A percentile compares a stretch with the other conserved stretches of the same genome.
phyloP scores from a whole-genome alignment of 2,797 vertebrate genomes.

The Prunella strophiata region DNA sequence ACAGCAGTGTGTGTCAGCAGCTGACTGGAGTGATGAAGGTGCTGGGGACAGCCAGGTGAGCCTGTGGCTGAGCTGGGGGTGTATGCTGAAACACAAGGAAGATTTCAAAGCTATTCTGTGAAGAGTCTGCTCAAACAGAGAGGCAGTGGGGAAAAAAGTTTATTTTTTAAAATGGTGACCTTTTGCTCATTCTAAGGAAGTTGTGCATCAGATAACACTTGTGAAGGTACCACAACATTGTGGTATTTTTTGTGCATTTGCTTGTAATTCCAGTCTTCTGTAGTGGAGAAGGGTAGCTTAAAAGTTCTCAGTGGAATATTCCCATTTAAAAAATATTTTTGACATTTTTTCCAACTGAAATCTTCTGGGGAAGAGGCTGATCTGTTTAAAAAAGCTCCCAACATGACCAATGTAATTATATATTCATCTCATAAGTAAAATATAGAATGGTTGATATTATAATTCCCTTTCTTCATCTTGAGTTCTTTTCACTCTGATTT shows the following conservation, averaged over 20 bases:
- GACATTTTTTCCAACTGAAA: background rate
- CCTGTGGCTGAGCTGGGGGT: background rate
- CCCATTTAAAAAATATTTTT: background rate
- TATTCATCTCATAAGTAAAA: background rate
- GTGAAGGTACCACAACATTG: background rate
- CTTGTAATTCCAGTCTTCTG: background rate
- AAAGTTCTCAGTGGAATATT: background rate
- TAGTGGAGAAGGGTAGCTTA: background rate
- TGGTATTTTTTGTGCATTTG: background rate
- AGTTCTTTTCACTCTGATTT: background rate
- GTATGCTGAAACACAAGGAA: background rate
- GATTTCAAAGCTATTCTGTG: background rate
- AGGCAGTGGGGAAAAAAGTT: background rate
- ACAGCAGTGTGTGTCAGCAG: conserved; percentile 28
- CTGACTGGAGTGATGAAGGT: background rate
- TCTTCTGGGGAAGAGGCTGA: background rate
- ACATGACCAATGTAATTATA: background rate
- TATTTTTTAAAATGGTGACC: background rate
- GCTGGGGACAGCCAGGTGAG: conserved; percentile 10
- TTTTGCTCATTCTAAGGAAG: background rate
- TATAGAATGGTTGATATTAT: background rate
- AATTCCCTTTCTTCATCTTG: background rate
- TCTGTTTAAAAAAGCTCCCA: background rate
- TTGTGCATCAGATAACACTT: background rate
- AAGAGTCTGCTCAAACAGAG: background rate